Percentiles rank a stretch among this genome's conserved stretches.
phyloP scores from a whole-genome alignment of 2,888 invertebrate species.

The Epirrhoe alternata region DNA sequence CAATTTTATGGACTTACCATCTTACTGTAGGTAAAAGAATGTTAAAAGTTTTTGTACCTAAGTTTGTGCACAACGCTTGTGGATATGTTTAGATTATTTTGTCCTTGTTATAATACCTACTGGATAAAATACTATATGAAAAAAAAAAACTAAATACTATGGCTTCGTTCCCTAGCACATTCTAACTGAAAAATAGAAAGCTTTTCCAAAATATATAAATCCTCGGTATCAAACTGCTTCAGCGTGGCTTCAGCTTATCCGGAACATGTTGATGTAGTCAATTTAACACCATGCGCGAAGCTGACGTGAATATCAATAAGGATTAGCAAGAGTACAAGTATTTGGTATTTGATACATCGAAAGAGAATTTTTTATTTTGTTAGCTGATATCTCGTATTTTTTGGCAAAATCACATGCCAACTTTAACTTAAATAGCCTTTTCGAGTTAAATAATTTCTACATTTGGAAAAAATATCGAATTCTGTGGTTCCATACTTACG shows the following conservation, averaged over 20 bases:
- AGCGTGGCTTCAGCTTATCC: not conserved
- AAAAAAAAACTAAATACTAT: too few species aligned
- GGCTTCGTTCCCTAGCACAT: not conserved
- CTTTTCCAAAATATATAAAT: not conserved
- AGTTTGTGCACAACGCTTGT: too few species aligned
- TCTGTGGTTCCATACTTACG: too few species aligned
- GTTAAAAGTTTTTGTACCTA: too few species aligned
- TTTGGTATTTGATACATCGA: not conserved
- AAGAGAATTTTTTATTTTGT: not conserved
- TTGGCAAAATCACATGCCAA: not conserved
- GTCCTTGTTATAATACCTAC: too few species aligned
- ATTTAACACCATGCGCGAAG: not conserved
- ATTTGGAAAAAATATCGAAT: too few species aligned
- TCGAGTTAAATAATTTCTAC: too few species aligned
- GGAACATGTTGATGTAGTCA: not conserved
- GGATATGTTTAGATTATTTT: too few species aligned
- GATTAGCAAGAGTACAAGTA: not conserved
- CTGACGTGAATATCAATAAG: not conserved
- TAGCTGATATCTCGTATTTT: not conserved
- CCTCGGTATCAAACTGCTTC: not conserved
- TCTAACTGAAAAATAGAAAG: not conserved
- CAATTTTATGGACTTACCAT: not conserved
- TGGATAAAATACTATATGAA: too few species aligned
- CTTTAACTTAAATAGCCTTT: too few species aligned
- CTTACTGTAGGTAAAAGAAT: too few species aligned